Evolutionary conservation across 2,888 invertebrate species (phyloP).

Genomic region (Zaprionus lineosus): DNA sequence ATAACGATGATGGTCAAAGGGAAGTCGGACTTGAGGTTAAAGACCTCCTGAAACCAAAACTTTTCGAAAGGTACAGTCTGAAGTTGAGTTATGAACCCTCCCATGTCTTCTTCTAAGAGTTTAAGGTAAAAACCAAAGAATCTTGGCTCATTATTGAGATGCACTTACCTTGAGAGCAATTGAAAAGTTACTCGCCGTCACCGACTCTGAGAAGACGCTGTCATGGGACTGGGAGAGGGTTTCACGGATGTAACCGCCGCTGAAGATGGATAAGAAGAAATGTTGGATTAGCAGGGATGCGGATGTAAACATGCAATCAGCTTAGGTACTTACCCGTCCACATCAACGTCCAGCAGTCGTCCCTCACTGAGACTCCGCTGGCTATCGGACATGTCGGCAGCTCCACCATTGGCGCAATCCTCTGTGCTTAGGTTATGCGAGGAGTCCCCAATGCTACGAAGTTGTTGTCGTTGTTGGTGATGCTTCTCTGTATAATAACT

Average conservation of each 20-base stretch:
- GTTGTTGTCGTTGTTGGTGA: slow-evolving; percentile 67
- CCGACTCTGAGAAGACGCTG: slow-evolving; percentile 91
- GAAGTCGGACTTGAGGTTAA: too few relatives aligned
- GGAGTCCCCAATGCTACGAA: slow-evolving; percentile 76
- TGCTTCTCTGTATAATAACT: slow-evolving; percentile 72
- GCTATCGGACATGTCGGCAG: slow-evolving; percentile 81
- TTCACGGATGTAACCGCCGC: slow-evolving; percentile 81
- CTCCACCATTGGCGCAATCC: slow-evolving; percentile 48
- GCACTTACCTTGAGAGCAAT: slow-evolving; percentile 81
- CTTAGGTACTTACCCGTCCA: slow-evolving; percentile 77
- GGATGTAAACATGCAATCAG: too few relatives aligned
- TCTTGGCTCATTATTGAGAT: background rate
- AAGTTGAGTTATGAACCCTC: too few relatives aligned
- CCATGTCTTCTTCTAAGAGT: too few relatives aligned
- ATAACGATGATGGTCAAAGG: too few relatives aligned
- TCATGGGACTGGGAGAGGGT: slow-evolving; percentile 94
- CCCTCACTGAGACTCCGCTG: slow-evolving; percentile 83
- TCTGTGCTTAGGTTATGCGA: slow-evolving; percentile 75
- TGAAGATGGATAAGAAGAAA: background rate
- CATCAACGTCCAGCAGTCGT: slow-evolving; percentile 67
- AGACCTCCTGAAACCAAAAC: too few relatives aligned
- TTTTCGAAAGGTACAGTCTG: too few relatives aligned
- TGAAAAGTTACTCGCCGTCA: slow-evolving; percentile 82
- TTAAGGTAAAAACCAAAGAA: too few relatives aligned
- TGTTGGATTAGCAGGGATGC: background rate